Conservation (phyloP, 2,888 invertebrate genomes). For the Cepaea hortensis region DNA sequence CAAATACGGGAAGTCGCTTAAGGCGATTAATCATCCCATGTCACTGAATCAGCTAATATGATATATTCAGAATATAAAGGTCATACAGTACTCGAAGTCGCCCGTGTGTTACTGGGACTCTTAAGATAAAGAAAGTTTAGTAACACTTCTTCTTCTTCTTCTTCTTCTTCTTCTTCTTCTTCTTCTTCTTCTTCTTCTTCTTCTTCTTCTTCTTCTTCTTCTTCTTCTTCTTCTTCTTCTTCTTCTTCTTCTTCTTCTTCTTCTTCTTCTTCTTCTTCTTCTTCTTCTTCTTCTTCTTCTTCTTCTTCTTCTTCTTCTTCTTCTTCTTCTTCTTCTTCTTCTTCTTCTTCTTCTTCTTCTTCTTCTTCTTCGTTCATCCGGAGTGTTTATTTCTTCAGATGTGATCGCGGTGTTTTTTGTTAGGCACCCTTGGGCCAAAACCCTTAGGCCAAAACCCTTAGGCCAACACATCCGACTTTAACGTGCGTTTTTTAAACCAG, state of each 20-base stretch:
- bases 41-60: too few relatives aligned
- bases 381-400: too few relatives aligned
- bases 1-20: too few relatives aligned
- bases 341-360: not conserved
- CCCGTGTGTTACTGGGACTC: not conserved
- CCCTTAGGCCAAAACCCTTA: too few relatives aligned
- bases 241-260: not conserved
- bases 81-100: not conserved
- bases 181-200: not conserved
- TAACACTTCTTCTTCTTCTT: not conserved
- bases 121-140: not conserved
- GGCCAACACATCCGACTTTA: too few relatives aligned
- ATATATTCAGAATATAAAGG: not conserved
- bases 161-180: not conserved
- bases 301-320: not conserved
- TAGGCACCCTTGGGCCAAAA: too few relatives aligned
- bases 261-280: not conserved
- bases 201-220: not conserved
- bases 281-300: not conserved
- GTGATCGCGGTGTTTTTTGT: too few relatives aligned
- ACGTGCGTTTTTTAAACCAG: too few relatives aligned
- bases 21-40: too few relatives aligned
- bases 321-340: not conserved
- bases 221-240: not conserved
- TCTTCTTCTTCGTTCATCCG: too few relatives aligned